phyloP scores from a whole-genome alignment of 2,797 vertebrate genomes.

The Phrynocephalus guinanensis region DNA sequence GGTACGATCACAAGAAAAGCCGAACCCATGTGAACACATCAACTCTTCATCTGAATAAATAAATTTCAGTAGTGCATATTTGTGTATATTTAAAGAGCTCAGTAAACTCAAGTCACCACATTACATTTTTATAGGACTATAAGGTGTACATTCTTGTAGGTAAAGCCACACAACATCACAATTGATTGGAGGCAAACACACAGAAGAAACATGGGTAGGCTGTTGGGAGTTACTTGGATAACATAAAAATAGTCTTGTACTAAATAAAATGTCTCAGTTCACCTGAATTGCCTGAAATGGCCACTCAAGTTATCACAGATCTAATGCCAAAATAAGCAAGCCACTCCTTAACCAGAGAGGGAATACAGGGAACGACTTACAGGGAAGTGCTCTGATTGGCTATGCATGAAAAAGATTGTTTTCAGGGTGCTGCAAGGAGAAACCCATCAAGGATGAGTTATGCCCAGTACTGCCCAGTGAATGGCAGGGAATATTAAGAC shows the following conservation, averaged over 20 bases:
- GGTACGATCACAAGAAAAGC: not conserved
- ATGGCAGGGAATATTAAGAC: not conserved
- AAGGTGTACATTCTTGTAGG: constrained; percentile 34
- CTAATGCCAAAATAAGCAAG: constrained; percentile 68
- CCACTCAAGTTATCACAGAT: constrained; percentile 66
- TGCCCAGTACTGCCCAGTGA: no score
- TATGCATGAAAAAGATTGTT: not conserved
- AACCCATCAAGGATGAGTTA: not conserved
- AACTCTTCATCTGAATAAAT: constrained; percentile 18
- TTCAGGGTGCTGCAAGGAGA: not conserved
- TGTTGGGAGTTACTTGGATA: constrained; percentile 68
- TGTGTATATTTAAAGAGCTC: constrained; percentile 22
- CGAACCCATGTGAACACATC: not conserved
- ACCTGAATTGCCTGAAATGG: constrained; percentile 65
- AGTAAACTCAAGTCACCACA: constrained; percentile 14
- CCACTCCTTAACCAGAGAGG: constrained; percentile 62
- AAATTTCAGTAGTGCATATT: not conserved
- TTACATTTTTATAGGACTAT: constrained; percentile 22
- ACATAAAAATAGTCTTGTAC: constrained; percentile 67
- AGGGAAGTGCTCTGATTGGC: constrained; percentile 34
- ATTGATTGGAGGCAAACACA: constrained; percentile 54
- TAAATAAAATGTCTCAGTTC: constrained; percentile 70
- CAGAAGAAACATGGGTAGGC: constrained; percentile 71
- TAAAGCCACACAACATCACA: constrained; percentile 52
- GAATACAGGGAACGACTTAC: constrained; percentile 45